A percentile compares a stretch with the other conserved stretches of the same genome.
Evolutionary conservation across 2,888 invertebrate genomes (phyloP).

Genomic region (Tuta absoluta): DNA sequence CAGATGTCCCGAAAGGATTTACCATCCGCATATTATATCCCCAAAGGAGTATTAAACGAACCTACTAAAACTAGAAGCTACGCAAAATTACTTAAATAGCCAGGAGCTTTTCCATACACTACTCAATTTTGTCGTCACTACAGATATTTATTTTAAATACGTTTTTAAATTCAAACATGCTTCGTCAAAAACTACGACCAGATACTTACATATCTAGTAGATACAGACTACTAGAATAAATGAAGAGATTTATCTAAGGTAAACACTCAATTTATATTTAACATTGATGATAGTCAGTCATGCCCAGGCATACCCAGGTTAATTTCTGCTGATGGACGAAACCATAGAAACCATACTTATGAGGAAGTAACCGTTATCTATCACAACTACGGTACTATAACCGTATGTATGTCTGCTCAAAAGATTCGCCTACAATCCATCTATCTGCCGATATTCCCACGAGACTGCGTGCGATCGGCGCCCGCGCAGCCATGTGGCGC

Average conservation of each 20-base stretch:
- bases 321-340: neutral
- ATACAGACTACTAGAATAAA: no score
- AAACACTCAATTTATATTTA: no score
- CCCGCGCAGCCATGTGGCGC: slow-evolving; percentile 18
- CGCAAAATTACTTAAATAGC: no score
- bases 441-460: slow-evolving; percentile 19
- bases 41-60: neutral
- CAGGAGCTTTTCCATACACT: no score
- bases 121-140: no score
- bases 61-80: no score
- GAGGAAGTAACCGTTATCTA: neutral
- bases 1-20: neutral
- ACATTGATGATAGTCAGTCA: no score
- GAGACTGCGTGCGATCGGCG: slow-evolving; percentile 19
- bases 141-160: no score
- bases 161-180: no score
- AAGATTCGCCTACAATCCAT: slow-evolving; percentile 14
- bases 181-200: no score
- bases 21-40: slow-evolving; percentile 5
- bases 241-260: no score
- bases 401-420: neutral
- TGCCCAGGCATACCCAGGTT: neutral
- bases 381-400: neutral
- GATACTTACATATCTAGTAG: no score
- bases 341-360: neutral